Evolutionary conservation across 2,888 invertebrate species (phyloP).

Genomic region (Fissipunctia ypsillon): DNA sequence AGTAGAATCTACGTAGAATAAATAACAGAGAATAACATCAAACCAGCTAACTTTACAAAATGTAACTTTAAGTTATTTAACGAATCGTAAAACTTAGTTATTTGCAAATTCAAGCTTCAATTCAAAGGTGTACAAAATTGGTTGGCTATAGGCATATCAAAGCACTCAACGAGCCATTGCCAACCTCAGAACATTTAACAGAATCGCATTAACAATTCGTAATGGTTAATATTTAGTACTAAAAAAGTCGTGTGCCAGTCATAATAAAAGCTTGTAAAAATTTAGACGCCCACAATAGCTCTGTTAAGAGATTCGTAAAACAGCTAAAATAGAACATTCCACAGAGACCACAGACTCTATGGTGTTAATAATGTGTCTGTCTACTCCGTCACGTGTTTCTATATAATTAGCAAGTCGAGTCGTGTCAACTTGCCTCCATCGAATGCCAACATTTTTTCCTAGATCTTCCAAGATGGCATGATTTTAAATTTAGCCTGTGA

Average conservation of each 20-base stretch:
- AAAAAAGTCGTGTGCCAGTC: constrained; percentile 25
- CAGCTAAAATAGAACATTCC: constrained; percentile 66
- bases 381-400: constrained; percentile 68
- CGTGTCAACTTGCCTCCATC: constrained; percentile 61
- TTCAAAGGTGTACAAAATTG: constrained; percentile 40
- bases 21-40: background rate
- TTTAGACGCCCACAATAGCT: constrained; percentile 35
- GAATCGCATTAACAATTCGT: constrained; percentile 32
- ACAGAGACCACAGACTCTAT: constrained; percentile 55
- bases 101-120: constrained; percentile 30
- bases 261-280: constrained; percentile 34
- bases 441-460: constrained; percentile 60
- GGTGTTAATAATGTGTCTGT: constrained; percentile 75
- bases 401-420: constrained; percentile 74
- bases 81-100: constrained; percentile 8
- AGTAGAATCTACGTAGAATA: constrained; percentile 11
- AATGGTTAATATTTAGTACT: constrained; percentile 26
- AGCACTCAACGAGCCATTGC: constrained; percentile 32
- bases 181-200: constrained; percentile 31
- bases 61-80: background rate
- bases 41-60: background rate
- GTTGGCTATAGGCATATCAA: constrained; percentile 30
- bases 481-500: constrained; percentile 62
- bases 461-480: constrained; percentile 62
- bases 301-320: constrained; percentile 30